Percentiles rank a stretch among this genome's conserved stretches.
phyloP scores from a whole-genome alignment of 2,797 vertebrate genomes.

The Pteropus rufus region DNA sequence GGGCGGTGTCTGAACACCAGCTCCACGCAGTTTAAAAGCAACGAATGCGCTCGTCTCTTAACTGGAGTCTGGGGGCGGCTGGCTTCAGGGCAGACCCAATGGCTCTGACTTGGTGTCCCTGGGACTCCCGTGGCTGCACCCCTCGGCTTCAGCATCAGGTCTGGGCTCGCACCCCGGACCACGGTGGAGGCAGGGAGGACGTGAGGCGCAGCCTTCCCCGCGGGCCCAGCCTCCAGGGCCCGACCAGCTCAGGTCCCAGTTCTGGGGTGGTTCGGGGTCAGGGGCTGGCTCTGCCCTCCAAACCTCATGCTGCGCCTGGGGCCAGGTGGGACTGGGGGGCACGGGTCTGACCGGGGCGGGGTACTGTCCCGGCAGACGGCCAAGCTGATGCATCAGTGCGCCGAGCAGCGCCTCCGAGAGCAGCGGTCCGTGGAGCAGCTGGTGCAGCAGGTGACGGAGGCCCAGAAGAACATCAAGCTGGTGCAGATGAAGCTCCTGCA shows the following conservation, averaged over 20 bases:
- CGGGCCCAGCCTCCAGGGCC: neutral
- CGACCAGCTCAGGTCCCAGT: neutral
- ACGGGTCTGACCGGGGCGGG: accelerated
- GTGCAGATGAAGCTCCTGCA: slow-evolving; percentile 87
- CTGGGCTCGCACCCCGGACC: neutral
- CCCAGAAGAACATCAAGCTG: slow-evolving; percentile 88
- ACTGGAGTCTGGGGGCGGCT: neutral
- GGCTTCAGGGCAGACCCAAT: neutral
- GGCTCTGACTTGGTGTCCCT: neutral
- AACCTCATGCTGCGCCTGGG: neutral
- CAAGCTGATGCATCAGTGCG: slow-evolving; percentile 84
- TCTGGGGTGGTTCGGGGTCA: neutral
- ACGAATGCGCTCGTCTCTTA: neutral
- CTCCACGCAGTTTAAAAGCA: neutral
- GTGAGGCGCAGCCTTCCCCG: too few relatives aligned
- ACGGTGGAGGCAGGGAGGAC: neutral
- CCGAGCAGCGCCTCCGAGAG: slow-evolving; percentile 85
- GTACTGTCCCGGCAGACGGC: slow-evolving; percentile 82
- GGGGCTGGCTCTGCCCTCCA: too few relatives aligned
- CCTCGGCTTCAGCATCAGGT: too few relatives aligned
- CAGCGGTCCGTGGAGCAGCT: slow-evolving; percentile 86
- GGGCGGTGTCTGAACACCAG: neutral
- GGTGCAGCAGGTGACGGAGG: slow-evolving; percentile 89
- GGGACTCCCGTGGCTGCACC: neutral
- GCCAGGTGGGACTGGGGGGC: neutral